phyloP scores from a whole-genome alignment of 2,797 vertebrate species.

The Neomorphus geoffroyi region DNA sequence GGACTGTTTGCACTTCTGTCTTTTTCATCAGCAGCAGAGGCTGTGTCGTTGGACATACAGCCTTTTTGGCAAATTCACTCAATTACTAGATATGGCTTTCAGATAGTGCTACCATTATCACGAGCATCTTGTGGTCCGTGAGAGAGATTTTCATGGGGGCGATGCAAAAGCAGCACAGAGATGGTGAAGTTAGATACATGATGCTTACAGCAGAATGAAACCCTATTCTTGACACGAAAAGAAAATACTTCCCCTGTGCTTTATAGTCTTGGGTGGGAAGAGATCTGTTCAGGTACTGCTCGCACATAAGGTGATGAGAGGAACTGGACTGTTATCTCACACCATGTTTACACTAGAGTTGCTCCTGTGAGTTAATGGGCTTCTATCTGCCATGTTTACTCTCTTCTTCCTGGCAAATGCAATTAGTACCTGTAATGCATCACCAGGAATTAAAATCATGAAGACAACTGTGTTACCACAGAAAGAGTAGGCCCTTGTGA shows the following conservation, averaged over 20 bases:
- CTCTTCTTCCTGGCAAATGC: not conserved
- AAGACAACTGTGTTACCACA: not conserved
- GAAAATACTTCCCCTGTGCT: not conserved
- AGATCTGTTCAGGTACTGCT: not conserved
- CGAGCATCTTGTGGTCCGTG: not conserved
- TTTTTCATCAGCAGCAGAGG: not conserved
- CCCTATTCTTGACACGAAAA: not conserved
- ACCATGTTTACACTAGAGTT: not conserved
- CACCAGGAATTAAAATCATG: not conserved
- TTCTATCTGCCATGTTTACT: not conserved
- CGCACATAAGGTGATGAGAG: not conserved
- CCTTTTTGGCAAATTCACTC: not conserved
- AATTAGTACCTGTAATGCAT: not conserved
- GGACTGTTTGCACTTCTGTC: not conserved
- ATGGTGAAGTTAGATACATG: not conserved
- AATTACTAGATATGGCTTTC: not conserved
- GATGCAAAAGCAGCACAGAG: not conserved
- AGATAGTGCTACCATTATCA: not conserved
- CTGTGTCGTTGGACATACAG: not conserved
- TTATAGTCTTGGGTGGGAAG: not conserved
- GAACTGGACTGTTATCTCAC: not conserved
- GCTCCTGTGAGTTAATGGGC: not conserved
- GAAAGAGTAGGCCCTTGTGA: not conserved
- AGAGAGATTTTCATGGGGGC: not conserved
- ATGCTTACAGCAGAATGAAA: not conserved